phyloP scores from a whole-genome alignment of 2,888 invertebrate species.

The Gibbula magus region DNA sequence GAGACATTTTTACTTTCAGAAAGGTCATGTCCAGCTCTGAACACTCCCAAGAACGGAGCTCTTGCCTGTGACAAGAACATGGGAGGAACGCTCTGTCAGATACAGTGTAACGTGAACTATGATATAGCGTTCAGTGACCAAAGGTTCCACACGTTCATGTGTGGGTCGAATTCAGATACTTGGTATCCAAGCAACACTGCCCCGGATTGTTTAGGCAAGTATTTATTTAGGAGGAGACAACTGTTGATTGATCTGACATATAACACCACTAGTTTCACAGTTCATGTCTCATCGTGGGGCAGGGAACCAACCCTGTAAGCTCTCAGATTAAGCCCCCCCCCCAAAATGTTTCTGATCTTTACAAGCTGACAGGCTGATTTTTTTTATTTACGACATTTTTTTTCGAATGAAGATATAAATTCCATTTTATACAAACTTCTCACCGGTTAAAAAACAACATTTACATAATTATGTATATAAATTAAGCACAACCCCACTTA shows the following conservation, averaged over 20 bases:
- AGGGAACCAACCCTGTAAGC: no score
- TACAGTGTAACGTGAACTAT: not conserved
- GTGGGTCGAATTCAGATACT: not conserved
- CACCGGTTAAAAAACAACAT: no score
- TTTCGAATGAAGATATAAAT: no score
- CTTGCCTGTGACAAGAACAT: slow-evolving; percentile 5
- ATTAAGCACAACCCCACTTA: no score
- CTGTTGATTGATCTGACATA: not conserved
- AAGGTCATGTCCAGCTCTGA: not conserved
- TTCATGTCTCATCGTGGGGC: no score
- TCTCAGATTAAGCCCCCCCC: no score
- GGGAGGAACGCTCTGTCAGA: not conserved
- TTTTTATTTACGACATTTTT: no score
- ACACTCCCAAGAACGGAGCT: slow-evolving; percentile 3
- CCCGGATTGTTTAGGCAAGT: slow-evolving; percentile 11
- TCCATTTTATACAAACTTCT: no score
- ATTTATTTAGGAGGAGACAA: not conserved
- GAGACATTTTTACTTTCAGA: not conserved
- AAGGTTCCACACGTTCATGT: not conserved
- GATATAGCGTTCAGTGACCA: not conserved
- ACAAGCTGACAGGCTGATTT: no score
- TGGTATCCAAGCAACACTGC: not conserved
- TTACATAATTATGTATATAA: no score
- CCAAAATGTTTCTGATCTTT: no score
- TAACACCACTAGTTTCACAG: no score